These are phyloP conservation scores for Conus betulinus DNA, from an alignment of 1,140 invertebrate genomes.

Conservation along the genomic window DNA sequence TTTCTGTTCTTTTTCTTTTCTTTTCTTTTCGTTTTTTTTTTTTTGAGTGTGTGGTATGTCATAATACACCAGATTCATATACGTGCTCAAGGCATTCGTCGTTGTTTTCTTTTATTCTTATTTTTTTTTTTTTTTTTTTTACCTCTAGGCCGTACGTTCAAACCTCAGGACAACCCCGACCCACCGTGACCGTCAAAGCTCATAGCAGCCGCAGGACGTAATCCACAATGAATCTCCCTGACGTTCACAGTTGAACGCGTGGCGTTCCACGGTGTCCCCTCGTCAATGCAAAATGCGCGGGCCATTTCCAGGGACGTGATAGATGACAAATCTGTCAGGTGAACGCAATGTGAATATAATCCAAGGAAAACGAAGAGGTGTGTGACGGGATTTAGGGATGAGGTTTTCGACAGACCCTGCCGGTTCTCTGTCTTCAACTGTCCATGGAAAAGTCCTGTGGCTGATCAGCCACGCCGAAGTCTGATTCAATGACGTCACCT, in stretches of 20 bases:
- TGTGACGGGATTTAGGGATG: background rate
- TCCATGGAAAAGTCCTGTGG: background rate
- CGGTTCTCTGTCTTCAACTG: background rate
- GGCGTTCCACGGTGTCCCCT: background rate
- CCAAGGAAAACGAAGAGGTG: background rate
- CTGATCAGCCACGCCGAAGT: background rate
- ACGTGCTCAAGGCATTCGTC: no score
- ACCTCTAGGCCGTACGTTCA: background rate
- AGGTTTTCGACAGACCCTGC: background rate
- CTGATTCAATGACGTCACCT: background rate
- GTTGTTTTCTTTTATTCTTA: no score
- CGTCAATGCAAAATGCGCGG: background rate
- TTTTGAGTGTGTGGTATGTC: no score
- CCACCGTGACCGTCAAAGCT: background rate
- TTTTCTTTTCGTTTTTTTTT: no score
- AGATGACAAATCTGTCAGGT: background rate
- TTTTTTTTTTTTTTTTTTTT: no score
- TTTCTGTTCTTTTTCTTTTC: no score
- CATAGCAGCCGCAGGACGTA: background rate
- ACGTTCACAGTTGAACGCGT: conserved; percentile 15
- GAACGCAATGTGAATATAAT: background rate
- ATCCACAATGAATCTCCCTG: conserved; percentile 8
- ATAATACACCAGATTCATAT: no score
- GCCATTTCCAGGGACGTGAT: background rate
- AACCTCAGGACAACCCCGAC: conserved; percentile 9